A percentile compares a stretch with the other conserved stretches of the same genome.
Conservation (phyloP, 1,140 invertebrate species). For the Solenopsis invicta region DNA sequence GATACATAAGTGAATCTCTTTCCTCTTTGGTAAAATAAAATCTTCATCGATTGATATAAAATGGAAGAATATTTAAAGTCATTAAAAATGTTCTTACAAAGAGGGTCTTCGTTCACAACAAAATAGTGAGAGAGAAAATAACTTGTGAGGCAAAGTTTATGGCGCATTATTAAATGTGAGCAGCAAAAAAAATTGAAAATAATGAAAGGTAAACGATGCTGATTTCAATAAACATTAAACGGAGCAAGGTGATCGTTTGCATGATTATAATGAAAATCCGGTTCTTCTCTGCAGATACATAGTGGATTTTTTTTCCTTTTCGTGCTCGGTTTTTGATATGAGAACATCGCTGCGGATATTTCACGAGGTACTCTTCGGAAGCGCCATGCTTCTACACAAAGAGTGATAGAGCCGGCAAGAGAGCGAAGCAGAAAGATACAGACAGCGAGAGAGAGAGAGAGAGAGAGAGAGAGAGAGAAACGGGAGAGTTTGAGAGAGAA, state of each 20-base stretch:
- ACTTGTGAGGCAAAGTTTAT: neutral
- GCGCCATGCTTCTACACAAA: constrained; percentile 78
- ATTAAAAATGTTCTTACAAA: neutral
- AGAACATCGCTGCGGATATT: constrained; percentile 69
- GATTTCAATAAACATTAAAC: constrained; percentile 20
- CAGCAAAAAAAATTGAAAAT: neutral
- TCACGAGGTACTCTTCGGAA: constrained; percentile 73
- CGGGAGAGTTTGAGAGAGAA: constrained; percentile 45
- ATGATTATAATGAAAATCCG: neutral
- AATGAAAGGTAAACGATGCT: neutral
- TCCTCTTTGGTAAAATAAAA: neutral
- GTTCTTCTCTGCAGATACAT: neutral
- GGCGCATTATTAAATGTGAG: neutral
- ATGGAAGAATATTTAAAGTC: neutral
- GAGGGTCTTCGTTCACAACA: neutral
- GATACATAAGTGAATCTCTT: neutral
- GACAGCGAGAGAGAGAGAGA: neutral
- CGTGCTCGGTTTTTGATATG: constrained; percentile 10
- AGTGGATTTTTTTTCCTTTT: constrained; percentile 24
- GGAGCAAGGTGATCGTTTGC: neutral
- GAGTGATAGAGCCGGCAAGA: constrained; percentile 49
- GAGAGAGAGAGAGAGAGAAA: neutral
- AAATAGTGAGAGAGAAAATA: neutral
- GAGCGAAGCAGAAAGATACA: constrained; percentile 36
- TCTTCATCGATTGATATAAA: neutral